Percentiles rank a stretch among this genome's conserved stretches.
These are phyloP conservation scores for Illadopsis cleaveri DNA, from an alignment of 2,113 vertebrate genomes.

Conservation along the genomic window DNA sequence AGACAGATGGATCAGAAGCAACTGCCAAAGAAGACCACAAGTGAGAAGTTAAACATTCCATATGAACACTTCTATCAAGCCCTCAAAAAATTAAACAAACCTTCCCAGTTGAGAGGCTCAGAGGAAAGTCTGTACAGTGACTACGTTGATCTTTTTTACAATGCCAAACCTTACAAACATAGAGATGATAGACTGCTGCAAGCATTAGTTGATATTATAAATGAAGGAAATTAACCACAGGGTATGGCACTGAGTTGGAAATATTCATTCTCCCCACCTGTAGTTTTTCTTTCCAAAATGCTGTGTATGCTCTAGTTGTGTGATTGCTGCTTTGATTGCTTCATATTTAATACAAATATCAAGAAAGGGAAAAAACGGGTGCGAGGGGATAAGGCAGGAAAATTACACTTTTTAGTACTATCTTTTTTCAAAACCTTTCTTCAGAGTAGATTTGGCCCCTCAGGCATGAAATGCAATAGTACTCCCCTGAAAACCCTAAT, in stretches of 20 bases:
- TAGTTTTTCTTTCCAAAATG: slow-evolving; percentile 32
- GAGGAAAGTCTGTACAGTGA: slow-evolving; percentile 87
- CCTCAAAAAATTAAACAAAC: slow-evolving; percentile 86
- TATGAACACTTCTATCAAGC: slow-evolving; percentile 86
- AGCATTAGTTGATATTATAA: slow-evolving; percentile 88
- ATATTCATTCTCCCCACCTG: slow-evolving; percentile 50
- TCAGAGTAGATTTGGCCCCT: slow-evolving; percentile 37
- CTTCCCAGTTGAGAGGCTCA: slow-evolving; percentile 70
- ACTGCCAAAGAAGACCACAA: slow-evolving; percentile 57
- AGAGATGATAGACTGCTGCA: slow-evolving; percentile 92
- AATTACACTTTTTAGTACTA: neutral
- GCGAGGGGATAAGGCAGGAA: slow-evolving; percentile 19
- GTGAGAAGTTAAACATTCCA: slow-evolving; percentile 75
- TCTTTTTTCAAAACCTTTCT: slow-evolving; percentile 36
- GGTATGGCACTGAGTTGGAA: slow-evolving; percentile 54
- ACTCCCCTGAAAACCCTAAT: neutral
- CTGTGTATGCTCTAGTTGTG: slow-evolving; percentile 33
- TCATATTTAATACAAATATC: slow-evolving; percentile 23
- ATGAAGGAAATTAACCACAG: slow-evolving; percentile 73
- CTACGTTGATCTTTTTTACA: slow-evolving; percentile 92
- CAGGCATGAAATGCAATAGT: slow-evolving; percentile 1
- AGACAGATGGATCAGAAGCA: slow-evolving; percentile 70
- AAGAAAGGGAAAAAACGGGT: slow-evolving; percentile 5
- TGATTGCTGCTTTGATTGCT: slow-evolving; percentile 64
- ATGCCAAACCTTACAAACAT: slow-evolving; percentile 88